Evolutionary conservation across 2,113 vertebrate species (phyloP).

Genomic region (Apaloderma vittatum): DNA sequence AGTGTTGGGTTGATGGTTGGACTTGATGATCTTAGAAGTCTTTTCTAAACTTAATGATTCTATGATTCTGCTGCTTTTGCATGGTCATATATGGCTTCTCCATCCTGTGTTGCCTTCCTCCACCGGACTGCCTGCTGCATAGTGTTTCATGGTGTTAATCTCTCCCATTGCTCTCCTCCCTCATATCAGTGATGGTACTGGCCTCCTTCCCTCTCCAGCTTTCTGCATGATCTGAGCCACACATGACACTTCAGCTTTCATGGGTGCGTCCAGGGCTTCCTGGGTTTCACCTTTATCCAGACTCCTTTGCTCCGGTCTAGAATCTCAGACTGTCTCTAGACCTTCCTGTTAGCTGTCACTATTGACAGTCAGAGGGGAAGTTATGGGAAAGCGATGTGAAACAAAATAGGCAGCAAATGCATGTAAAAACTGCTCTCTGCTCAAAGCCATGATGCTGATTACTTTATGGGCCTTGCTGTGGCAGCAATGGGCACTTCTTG

Average conservation of each 20-base stretch:
- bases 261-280: rapidly evolving
- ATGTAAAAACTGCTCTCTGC: background rate
- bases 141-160: background rate
- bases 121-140: rapidly evolving
- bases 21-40: too few species aligned
- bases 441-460: background rate
- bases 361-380: background rate
- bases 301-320: background rate
- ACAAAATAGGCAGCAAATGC: background rate
- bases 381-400: background rate
- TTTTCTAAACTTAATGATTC: too few species aligned
- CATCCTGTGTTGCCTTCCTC: background rate
- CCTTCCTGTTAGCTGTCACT: background rate
- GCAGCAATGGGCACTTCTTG: background rate
- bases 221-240: background rate
- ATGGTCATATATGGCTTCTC: background rate
- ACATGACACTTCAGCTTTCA: background rate
- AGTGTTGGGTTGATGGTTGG: too few species aligned
- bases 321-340: background rate
- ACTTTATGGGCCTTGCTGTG: background rate
- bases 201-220: background rate
- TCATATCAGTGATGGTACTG: background rate
- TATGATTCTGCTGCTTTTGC: background rate
- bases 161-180: background rate
- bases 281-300: background rate